Evolutionary conservation across 2,797 vertebrate species (phyloP), one percentile per base, ranked within the genome.

Genomic region (Meriones psammophilus): DNA sequence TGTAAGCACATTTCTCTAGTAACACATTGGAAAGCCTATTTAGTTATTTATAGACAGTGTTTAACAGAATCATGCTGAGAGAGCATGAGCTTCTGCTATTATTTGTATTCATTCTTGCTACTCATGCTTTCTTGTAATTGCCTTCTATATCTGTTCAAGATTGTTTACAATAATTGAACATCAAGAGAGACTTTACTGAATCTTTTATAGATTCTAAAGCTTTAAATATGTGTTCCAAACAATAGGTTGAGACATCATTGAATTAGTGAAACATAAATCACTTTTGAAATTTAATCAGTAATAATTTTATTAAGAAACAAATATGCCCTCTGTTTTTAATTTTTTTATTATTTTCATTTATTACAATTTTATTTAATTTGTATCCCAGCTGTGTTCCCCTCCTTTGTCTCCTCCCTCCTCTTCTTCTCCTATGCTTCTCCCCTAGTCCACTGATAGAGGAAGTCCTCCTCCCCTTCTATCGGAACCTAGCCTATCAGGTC

Each of bases 101-200:
- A 98, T 98, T 98, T 98, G 97, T 98, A 96, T 97, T 95, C 89
- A 94, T 91, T 97, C 94, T 94, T 77, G 50, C 74, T 97, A 90
- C 68, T 97, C 94, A 89, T 94, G 86, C 91, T 98, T 95, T 92
- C 93, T 98, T 97, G 97, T 98, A 98, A 98, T 98, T 98, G 97
- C 94, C 54, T 98, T 98, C 96, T 97, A 96, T 94, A 89, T 95
- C 81, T 24, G 60, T 96, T 98, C 97, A 92, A 98, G 62, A 96
- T 94, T 97, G 94, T 97, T 98, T 97, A 86, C 60, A 97, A 89
- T 97, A 97, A 98, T 97, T 97, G 97, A 98, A 94, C 17, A 94
- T 80, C 91, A 97, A 96, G 71, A 79, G 90, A 80, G 73, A 95
- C 56, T 98, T 98, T 91, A 83, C 71, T 89, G 71, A 94, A 83